Evolutionary conservation across 1,140 invertebrate species (phyloP), one percentile per base, ranked within the genome.

Genomic region (Philaenus spumarius): DNA sequence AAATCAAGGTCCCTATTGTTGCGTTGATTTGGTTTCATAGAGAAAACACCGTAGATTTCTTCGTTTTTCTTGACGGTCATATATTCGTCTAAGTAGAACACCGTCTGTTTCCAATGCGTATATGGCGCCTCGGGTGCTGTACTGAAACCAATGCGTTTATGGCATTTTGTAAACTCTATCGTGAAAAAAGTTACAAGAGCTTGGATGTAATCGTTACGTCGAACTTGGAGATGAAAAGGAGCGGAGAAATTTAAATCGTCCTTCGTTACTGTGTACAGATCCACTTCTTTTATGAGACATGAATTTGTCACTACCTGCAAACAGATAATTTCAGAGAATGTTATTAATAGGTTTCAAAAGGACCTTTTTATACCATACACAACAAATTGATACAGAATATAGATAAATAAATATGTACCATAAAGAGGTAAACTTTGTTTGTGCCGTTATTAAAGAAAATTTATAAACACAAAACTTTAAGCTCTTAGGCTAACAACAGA

Each of bases 91-190:
- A 99, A 86, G n/a, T n/a, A n/a, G n/a, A n/a, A n/a, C n/a, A n/a
- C n/a, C n/a, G 97, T 99, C 74, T 99, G 97, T 74, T 99, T 99
- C 97, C 97, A 99, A 70, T 99, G 96, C 2, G 97, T 99, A 72
- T 99, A 98, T 4, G 89, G 89, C 2, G 92, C 87, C 69, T 98
- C 95, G 0, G 97, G 97, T 1, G 93, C 93, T 62, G 97, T 99
- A 62, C 95, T 98, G 75, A 99, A 99, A n/a, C 96, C 95, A 60
- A 95, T 90, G 22, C 92, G 79, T 77, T 98, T 99, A 78, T 99
- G 97, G 68, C 94, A 99, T 77, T 98, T 97, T 17, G 94, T 95
- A 77, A 99, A 99, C 74, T 99, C 96, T 60, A 99, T 94, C 68
- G 94, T 98, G 75, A 99, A 99, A 76, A 93, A 99, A 12, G 95